Evolutionary conservation across 2,113 vertebrate species (phyloP).

Genomic region (Aptenodytes patagonicus): DNA sequence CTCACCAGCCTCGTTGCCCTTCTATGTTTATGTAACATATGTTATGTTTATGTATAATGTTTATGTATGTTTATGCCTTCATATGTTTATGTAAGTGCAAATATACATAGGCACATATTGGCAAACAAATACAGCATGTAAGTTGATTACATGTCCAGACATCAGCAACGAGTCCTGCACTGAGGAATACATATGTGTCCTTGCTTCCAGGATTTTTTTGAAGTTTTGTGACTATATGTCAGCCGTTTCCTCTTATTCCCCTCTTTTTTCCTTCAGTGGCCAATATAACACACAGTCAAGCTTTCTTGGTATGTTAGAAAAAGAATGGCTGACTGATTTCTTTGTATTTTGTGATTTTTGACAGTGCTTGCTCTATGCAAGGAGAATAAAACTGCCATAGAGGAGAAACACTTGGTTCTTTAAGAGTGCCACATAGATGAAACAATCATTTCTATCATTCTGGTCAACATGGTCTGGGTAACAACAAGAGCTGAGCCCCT

Average conservation of each 20-base stretch:
- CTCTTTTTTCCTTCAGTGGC: background rate
- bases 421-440: background rate
- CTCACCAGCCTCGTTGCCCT: too few species aligned
- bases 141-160: background rate
- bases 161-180: background rate
- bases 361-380: background rate
- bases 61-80: too few species aligned
- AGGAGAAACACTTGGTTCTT: background rate
- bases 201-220: background rate
- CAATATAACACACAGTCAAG: background rate
- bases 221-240: background rate
- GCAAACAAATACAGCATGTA: background rate
- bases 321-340: background rate
- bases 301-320: background rate
- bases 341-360: background rate
- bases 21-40: too few species aligned
- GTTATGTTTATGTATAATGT: too few species aligned
- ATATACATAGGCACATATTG: background rate
- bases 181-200: background rate
- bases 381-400: background rate
- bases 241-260: background rate
- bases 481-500: background rate
- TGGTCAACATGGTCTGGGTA: background rate
- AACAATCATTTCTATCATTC: background rate
- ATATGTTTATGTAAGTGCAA: background rate